Conservation (phyloP, 2,113 vertebrate species). For the Hippocampus mohnikei region DNA sequence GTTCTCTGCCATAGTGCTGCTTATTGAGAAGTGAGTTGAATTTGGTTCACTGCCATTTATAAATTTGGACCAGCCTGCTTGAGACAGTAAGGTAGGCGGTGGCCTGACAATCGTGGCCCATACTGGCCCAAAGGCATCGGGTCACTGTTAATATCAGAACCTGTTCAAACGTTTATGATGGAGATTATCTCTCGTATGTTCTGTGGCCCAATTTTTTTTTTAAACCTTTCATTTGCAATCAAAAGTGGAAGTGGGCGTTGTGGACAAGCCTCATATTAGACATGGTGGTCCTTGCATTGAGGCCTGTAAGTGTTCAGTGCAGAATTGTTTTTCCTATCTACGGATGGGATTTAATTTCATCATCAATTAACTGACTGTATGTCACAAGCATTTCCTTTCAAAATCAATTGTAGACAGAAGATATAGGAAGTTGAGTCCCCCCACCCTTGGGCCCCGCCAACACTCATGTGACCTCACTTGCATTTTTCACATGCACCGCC, state of each 20-base stretch:
- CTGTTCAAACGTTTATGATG: too few relatives aligned
- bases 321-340: neutral
- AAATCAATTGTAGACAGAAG: conserved; percentile 1
- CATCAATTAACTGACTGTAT: neutral
- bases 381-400: neutral
- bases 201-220: too few relatives aligned
- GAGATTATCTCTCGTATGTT: too few relatives aligned
- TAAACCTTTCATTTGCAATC: neutral
- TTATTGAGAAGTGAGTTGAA: too few relatives aligned
- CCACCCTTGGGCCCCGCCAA: neutral
- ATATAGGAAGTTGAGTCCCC: neutral
- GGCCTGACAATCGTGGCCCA: too few relatives aligned
- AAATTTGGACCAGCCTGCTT: too few relatives aligned
- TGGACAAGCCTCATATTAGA: neutral
- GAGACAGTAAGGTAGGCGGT: too few relatives aligned
- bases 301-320: neutral
- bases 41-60: too few relatives aligned
- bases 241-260: neutral
- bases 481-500: neutral
- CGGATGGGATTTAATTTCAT: neutral
- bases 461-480: neutral
- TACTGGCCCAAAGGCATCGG: too few relatives aligned
- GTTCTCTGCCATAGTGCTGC: too few relatives aligned
- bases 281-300: too few relatives aligned
- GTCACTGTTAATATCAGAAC: too few relatives aligned